phyloP scores from a whole-genome alignment of 1,140 invertebrate species.

The Macrobrachium nipponense region DNA sequence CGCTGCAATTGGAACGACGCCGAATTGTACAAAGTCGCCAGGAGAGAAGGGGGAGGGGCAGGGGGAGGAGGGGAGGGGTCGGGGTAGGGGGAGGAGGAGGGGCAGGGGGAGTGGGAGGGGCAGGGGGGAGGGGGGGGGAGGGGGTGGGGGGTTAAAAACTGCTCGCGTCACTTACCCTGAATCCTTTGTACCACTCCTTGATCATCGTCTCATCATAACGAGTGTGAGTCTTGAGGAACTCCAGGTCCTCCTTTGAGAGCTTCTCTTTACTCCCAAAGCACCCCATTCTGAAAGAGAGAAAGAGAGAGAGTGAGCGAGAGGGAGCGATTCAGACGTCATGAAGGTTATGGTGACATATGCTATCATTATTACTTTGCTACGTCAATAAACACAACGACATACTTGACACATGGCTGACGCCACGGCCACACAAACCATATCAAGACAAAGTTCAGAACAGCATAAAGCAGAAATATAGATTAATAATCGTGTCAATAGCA shows the following conservation, averaged over 20 bases:
- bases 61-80: neutral
- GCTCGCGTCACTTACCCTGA: slow-evolving; percentile 81
- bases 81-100: neutral
- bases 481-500: too few relatives aligned
- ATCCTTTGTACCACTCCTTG: slow-evolving; percentile 98
- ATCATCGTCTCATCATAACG: slow-evolving; percentile 96
- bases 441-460: neutral
- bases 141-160: neutral
- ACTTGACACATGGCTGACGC: too few relatives aligned
- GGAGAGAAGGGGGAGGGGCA: neutral
- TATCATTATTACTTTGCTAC: too few relatives aligned
- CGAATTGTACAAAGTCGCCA: too few relatives aligned
- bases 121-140: neutral
- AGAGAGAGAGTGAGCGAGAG: neutral
- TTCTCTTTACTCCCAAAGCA: slow-evolving; percentile 95
- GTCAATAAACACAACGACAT: too few relatives aligned
- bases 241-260: slow-evolving; percentile 95
- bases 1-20: too few relatives aligned
- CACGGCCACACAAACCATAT: too few relatives aligned
- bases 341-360: too few relatives aligned
- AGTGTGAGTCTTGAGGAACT: slow-evolving; percentile 94
- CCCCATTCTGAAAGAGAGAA: slow-evolving; percentile 76
- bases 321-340: neutral
- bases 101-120: neutral
- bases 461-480: neutral